Evolutionary conservation across 2,113 vertebrate species (phyloP).

Genomic region (Crocuta crocuta): DNA sequence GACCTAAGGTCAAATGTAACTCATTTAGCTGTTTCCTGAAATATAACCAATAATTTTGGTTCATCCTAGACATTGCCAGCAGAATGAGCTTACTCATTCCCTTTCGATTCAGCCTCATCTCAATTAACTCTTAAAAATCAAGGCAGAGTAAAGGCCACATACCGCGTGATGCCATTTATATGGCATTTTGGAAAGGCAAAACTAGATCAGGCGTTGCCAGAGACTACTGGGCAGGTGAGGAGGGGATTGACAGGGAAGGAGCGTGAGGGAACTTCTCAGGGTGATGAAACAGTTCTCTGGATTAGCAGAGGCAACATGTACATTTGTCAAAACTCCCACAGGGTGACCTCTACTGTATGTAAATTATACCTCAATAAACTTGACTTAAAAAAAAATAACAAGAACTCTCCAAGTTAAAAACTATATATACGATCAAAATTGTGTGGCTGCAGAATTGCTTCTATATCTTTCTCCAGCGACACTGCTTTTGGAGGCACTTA

Average conservation of each 20-base stretch:
- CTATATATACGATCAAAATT: background rate
- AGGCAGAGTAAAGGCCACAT: background rate
- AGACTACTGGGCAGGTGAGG: background rate
- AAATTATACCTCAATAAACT: background rate
- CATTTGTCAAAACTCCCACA: background rate
- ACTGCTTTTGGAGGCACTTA: background rate
- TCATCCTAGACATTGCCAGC: background rate
- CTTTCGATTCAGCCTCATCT: background rate
- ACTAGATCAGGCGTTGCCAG: background rate
- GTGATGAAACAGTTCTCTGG: background rate
- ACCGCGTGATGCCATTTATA: too few species aligned
- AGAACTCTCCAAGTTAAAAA: background rate
- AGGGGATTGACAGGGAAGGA: background rate
- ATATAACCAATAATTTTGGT: background rate
- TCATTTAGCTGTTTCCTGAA: background rate
- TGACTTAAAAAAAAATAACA: background rate
- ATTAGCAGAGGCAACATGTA: background rate
- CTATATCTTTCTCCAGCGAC: background rate
- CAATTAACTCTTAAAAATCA: background rate
- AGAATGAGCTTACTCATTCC: background rate
- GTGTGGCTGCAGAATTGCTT: background rate
- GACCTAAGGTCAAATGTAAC: conserved; percentile 16
- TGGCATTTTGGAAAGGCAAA: background rate
- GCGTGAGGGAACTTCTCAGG: background rate
- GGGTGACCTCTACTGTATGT: background rate